phyloP scores from a whole-genome alignment of 2,797 vertebrate species.

The Anableps anableps region DNA sequence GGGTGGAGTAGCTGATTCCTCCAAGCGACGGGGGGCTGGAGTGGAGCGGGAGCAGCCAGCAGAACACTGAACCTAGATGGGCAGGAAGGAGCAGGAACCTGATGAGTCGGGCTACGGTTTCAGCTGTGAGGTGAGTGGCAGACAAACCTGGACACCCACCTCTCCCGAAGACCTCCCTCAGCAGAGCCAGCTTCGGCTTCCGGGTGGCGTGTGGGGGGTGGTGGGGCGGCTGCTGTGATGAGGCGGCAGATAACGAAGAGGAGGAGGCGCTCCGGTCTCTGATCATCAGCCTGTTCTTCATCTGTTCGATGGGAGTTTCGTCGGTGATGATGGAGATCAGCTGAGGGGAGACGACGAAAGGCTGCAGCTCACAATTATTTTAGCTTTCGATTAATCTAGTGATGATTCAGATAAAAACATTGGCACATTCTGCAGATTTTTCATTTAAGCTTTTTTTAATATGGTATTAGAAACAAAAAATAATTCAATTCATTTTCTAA shows the following conservation, averaged over 20 bases:
- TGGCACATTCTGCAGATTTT: too few species aligned
- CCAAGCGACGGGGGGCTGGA: constrained; percentile 74
- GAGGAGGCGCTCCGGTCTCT: constrained; percentile 69
- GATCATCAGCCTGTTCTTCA: constrained; percentile 82
- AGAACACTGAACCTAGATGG: constrained; percentile 79
- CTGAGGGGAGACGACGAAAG: constrained; percentile 54
- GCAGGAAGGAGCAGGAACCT: background rate
- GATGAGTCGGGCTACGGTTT: background rate
- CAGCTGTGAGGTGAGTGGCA: background rate
- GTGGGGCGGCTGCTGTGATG: constrained; percentile 45
- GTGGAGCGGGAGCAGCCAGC: constrained; percentile 86
- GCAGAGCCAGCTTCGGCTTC: constrained; percentile 83
- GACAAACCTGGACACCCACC: constrained; percentile 54
- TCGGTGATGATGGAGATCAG: constrained; percentile 85
- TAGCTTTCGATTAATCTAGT: background rate
- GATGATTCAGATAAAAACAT: background rate
- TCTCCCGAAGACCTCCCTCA: constrained; percentile 83
- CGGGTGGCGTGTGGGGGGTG: constrained; percentile 76
- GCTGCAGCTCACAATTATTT: too few species aligned
- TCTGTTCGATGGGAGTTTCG: constrained; percentile 86
- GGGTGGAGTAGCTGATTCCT: constrained; percentile 81
- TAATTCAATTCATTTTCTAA: too few species aligned
- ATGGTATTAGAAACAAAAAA: too few species aligned
- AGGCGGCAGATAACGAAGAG: constrained; percentile 23
- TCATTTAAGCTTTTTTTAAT: too few species aligned